Evolutionary conservation across 2,888 invertebrate species (phyloP).

Genomic region (Stenolophus ochropezus): DNA sequence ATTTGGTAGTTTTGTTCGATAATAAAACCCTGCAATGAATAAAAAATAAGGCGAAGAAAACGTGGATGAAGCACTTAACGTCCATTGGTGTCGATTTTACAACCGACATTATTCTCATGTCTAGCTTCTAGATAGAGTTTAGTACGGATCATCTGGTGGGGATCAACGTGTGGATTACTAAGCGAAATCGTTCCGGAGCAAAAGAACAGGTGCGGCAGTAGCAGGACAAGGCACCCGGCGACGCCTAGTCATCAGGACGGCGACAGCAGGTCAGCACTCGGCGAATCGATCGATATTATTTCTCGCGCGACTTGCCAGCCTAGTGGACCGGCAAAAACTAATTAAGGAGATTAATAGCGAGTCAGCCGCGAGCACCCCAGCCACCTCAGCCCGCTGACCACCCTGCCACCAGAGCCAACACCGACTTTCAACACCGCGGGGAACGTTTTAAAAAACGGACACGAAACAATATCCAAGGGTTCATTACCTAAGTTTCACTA

Average conservation of each 20-base stretch:
- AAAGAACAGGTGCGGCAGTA: conserved; percentile 48
- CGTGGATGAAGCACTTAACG: conserved; percentile 11
- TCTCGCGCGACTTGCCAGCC: conserved; percentile 70
- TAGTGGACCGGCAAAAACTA: conserved; percentile 71
- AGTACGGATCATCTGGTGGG: conserved; percentile 25
- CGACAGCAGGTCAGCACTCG: conserved; percentile 20
- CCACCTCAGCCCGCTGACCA: neutral
- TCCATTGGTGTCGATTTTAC: conserved; percentile 27
- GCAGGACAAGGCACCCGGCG: conserved; percentile 11
- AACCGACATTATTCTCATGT: conserved; percentile 22
- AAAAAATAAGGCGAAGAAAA: conserved; percentile 6
- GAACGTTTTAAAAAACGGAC: neutral
- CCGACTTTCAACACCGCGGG: neutral
- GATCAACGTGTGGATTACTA: conserved; percentile 44
- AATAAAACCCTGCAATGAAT: conserved; percentile 21
- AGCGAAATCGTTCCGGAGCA: conserved; percentile 43
- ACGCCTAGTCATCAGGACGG: conserved; percentile 21
- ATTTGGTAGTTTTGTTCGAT: neutral
- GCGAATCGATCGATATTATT: conserved; percentile 58
- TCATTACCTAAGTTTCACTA: neutral
- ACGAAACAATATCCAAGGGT: neutral
- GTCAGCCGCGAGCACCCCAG: conserved; percentile 39
- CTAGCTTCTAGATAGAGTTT: conserved; percentile 25
- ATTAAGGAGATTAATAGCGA: conserved; percentile 65
- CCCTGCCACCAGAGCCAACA: neutral